phyloP scores from a whole-genome alignment of 2,113 vertebrate genomes.

The Paratilapia polleni region DNA sequence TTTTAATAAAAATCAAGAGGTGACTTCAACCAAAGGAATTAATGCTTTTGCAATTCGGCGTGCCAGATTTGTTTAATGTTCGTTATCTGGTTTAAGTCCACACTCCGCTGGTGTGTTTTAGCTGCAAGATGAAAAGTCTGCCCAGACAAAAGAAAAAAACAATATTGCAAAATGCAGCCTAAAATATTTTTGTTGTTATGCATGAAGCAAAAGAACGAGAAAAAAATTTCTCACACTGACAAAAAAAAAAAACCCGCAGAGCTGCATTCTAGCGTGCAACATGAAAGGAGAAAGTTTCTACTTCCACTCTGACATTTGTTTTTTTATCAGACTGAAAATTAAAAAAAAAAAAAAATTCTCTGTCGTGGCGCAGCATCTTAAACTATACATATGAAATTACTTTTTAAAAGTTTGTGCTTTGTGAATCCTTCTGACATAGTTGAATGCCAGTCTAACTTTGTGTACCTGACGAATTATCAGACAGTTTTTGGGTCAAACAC shows the following conservation, averaged over 20 bases:
- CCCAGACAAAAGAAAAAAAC: neutral
- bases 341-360: neutral
- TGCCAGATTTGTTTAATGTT: neutral
- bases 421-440: neutral
- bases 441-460: neutral
- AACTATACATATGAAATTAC: neutral
- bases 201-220: neutral
- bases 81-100: neutral
- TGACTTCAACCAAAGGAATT: neutral
- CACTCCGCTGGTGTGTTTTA: neutral
- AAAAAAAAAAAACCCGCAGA: neutral
- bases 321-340: neutral
- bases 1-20: neutral
- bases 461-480: neutral
- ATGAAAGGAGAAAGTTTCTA: neutral
- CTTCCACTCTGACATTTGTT: neutral
- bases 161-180: neutral
- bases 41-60: too few relatives aligned
- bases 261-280: neutral
- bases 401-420: neutral
- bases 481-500: neutral
- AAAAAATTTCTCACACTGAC: neutral
- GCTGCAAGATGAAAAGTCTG: conserved; percentile 29
- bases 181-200: neutral
- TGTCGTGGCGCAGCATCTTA: neutral